Evolutionary conservation across 2,888 invertebrate genomes (phyloP).

Genomic region (Melinopterus prodromus): DNA sequence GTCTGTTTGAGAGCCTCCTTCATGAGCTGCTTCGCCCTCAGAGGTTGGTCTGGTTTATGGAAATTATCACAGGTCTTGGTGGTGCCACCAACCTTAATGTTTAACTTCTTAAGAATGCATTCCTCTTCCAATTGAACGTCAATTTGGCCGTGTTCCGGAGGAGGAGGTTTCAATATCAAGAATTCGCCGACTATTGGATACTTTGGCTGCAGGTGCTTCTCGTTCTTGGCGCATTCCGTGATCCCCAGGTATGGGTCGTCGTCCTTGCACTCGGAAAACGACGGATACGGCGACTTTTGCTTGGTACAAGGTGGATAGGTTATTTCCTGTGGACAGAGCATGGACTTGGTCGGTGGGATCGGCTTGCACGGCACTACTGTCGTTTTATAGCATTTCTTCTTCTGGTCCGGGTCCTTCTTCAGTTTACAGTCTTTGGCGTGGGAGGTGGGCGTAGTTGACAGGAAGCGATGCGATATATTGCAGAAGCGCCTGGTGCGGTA

Average conservation of each 20-base stretch:
- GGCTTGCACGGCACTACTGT: slow-evolving; percentile 26
- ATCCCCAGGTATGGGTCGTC: slow-evolving; percentile 43
- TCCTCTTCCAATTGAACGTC: slow-evolving; percentile 46
- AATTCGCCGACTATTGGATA: slow-evolving; percentile 39
- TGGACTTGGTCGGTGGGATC: slow-evolving; percentile 6
- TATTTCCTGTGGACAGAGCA: slow-evolving; percentile 15
- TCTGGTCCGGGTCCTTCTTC: neutral
- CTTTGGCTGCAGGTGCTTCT: slow-evolving; percentile 46
- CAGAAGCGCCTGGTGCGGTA: neutral
- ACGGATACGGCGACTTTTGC: slow-evolving; percentile 47
- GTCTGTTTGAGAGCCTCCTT: slow-evolving; percentile 29
- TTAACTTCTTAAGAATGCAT: slow-evolving; percentile 45
- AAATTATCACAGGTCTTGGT: slow-evolving; percentile 46
- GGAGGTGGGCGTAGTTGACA: neutral
- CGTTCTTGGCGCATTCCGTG: slow-evolving; percentile 45
- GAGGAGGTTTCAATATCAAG: slow-evolving; percentile 39
- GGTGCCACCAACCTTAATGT: slow-evolving; percentile 40
- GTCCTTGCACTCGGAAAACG: slow-evolving; percentile 49
- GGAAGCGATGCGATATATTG: neutral
- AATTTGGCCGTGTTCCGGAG: slow-evolving; percentile 43
- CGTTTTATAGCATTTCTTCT: slow-evolving; percentile 31
- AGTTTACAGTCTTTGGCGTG: neutral
- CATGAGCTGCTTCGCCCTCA: slow-evolving; percentile 41
- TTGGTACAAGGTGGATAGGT: slow-evolving; percentile 42
- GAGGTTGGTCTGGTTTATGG: slow-evolving; percentile 40